Evolutionary conservation across 2,888 invertebrate genomes (phyloP), one percentile per base, ranked within the genome.

Genomic region (Drosophila neotestacea): DNA sequence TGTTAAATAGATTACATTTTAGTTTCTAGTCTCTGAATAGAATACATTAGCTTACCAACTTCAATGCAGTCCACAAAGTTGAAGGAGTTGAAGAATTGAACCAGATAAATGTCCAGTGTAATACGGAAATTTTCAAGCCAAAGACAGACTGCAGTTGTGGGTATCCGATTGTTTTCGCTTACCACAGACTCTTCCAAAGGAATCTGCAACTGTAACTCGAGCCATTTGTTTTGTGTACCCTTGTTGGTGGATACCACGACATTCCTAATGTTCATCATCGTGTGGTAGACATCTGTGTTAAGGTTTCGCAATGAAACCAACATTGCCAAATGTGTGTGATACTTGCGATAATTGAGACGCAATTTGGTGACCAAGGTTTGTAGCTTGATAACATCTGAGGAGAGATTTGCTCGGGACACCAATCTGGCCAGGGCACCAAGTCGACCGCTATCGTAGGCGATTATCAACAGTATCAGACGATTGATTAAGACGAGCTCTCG

Each of bases 91-190:
- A 92, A 70, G 56, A 91, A 92, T 16, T 92, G 90, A 16, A 92
- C 48, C 16, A 92, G 50, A 73, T 87, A 79, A 1, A 79, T 69
- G 60, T 91, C 88, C 0, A 88, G 64, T 2, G 70, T 81, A 4
- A 91, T 22, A 10, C 80, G 69, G 34, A 84, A 88, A 4, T 80
- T 85, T 34, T 92, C 91, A 22, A 92, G 5, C 92, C 92, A 92
- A 0, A 92, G 10, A 0, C 87, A 90, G 6, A 89, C 16, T 0
- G 85, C 90, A 5, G 84, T 85, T 0, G 73, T 78, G 0, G 79
- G 77, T 0, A 28, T 41, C 6, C 41, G 28, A 2, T 52, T 16
- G 6, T 1, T 38, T 6, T 58, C 51, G 27, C 27, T 51, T 28
- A 60, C 22, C 42, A n/a, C 34, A 7, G 16, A 6, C 0, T 62